Conservation (phyloP, 1,140 invertebrate genomes). For the Drosophila kohkoa region DNA sequence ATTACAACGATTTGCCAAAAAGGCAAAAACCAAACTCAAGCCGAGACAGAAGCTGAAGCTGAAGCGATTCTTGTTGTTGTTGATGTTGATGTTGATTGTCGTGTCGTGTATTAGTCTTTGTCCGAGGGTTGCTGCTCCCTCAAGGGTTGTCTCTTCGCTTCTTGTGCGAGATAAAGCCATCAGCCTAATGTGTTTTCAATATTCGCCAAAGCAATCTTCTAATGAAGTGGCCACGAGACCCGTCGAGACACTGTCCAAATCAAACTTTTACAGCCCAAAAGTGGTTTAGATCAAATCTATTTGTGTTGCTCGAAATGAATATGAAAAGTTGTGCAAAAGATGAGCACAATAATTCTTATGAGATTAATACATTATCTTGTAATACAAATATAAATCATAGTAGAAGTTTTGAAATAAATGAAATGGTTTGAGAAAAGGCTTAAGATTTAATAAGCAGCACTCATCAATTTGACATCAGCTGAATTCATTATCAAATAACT, state of each 20-base stretch:
- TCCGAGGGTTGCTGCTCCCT: slow-evolving; percentile 16
- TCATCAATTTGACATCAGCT: no score
- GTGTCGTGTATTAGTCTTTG: slow-evolving; percentile 34
- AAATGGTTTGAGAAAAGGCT: no score
- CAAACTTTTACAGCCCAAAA: neutral
- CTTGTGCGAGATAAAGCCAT: slow-evolving; percentile 59
- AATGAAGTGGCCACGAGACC: slow-evolving; percentile 43
- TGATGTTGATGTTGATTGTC: slow-evolving; percentile 35
- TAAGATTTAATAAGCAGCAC: no score
- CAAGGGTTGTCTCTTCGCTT: slow-evolving; percentile 12
- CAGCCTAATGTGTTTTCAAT: slow-evolving; percentile 77
- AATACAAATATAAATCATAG: no score
- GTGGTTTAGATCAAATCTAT: no score
- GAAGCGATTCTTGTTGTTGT: neutral
- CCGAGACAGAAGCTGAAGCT: slow-evolving; percentile 8
- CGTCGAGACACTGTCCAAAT: no score
- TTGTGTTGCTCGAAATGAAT: no score
- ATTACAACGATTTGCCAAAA: slow-evolving; percentile 79
- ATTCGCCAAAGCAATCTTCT: slow-evolving; percentile 64
- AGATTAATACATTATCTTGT: no score
- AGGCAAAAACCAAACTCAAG: slow-evolving; percentile 25
- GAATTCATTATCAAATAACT: no score
- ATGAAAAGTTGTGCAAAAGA: no score
- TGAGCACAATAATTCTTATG: no score
- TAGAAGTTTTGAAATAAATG: no score